Evolutionary conservation across 2,888 invertebrate species (phyloP), one percentile per base, ranked within the genome.

Genomic region (Pteria penguin): DNA sequence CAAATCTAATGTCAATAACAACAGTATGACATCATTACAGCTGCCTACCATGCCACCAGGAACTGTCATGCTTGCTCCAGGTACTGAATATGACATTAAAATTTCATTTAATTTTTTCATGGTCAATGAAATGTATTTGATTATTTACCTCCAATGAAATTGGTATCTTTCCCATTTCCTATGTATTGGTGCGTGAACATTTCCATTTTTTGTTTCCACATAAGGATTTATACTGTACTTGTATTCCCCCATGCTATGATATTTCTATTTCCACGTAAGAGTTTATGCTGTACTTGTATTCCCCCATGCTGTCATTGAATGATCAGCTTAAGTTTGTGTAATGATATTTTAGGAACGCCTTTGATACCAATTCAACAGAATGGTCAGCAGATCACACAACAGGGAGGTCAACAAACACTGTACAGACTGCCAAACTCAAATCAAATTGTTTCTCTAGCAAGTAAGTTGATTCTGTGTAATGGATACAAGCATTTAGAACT

Each of bases 361-460:
- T 45, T 69, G 31, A 73, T 72, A 36, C 79, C 75, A 22, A 62
- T 75, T n/a, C 79, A 75, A 66, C 78, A 72, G 57, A 72, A 70
- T 66, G 72, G 70, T 22, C 72, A 70, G 26, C 60, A 45, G 52
- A 33, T 69, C 8, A 36, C 58, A 62, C 76, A 73, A 54, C 72
- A 76, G 55, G 66, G 74, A 52, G 54, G 65, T 11, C 75, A 78
- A 58, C 85, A 84, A 67, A 84, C 86, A 22, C 70, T 87, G 26
- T 87, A 86, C 75, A 75, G 86, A 65, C 78, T 86, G 69, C 84
- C 86, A 31, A 76, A 77, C 31, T 75, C 79, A 36, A 79, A 80
- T 27, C 83, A 83, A 54, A 66, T 83, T 29, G 81, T 83, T 36
- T 79, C 81, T 4, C 65, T 82, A 68, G 66, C 77, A 66, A 75